These are phyloP conservation scores for Hirundichthys speculiger DNA, from an alignment of 2,113 vertebrate genomes.

Conservation along the genomic window DNA sequence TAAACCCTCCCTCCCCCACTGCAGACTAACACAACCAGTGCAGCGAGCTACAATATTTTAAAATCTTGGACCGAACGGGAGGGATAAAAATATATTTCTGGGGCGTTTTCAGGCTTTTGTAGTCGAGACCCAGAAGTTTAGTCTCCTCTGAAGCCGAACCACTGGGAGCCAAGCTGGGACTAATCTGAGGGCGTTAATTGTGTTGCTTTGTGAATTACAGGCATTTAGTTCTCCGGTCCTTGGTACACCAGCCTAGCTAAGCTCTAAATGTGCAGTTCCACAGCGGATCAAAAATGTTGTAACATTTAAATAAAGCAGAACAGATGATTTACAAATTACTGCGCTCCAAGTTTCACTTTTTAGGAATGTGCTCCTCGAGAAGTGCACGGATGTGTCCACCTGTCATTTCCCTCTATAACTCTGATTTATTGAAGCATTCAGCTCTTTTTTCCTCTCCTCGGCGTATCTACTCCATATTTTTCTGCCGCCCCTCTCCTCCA, in stretches of 20 bases:
- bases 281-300: background rate
- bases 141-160: conserved; percentile 14
- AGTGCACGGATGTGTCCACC: background rate
- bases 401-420: conserved; percentile 4
- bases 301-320: background rate
- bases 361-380: conserved; percentile 2
- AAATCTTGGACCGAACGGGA: conserved; percentile 10
- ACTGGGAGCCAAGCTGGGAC: background rate
- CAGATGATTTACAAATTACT: background rate
- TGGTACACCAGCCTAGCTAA: background rate
- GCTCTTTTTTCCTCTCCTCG: too few relatives aligned
- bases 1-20: background rate
- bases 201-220: conserved; percentile 17
- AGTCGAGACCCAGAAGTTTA: too few relatives aligned
- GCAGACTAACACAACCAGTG: background rate
- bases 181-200: conserved; percentile 46
- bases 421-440: conserved; percentile 1
- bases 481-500: background rate
- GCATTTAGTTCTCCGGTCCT: background rate
- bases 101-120: conserved; percentile 25
- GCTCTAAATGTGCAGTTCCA: conserved; percentile 4
- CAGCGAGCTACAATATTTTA: background rate
- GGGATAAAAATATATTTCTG: conserved; percentile 36
- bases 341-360: background rate
- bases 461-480: conserved; percentile 24